Conservation (phyloP, 2,888 invertebrate genomes). For the Conus canariensis region DNA sequence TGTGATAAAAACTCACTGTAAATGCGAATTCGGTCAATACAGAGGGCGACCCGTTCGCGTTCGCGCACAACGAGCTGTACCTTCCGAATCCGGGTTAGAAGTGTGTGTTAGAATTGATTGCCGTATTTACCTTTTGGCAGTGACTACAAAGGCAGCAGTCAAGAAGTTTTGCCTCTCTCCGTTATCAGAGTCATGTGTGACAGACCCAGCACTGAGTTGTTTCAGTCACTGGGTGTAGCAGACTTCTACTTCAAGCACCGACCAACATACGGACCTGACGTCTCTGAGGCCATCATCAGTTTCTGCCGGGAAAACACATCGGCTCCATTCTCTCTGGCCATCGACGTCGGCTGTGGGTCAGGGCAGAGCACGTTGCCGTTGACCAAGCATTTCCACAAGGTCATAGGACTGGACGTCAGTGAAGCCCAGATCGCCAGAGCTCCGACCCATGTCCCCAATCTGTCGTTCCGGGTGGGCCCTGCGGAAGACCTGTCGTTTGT, state of each 20-base stretch:
- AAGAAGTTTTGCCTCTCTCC: neutral
- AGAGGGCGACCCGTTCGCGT: no score
- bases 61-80: no score
- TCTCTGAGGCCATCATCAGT: neutral
- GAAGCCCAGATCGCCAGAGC: conserved; percentile 78
- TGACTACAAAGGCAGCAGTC: no score
- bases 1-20: no score
- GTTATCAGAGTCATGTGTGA: neutral
- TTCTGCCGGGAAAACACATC: conserved; percentile 21
- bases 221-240: neutral
- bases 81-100: no score
- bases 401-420: conserved; percentile 80
- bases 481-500: conserved; percentile 77
- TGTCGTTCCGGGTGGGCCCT: conserved; percentile 69
- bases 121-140: no score
- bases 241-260: conserved; percentile 16
- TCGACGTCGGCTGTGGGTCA: conserved; percentile 76
- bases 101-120: no score
- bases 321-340: neutral
- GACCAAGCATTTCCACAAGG: conserved; percentile 78
- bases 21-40: no score
- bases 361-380: conserved; percentile 80
- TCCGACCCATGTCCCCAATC: conserved; percentile 59
- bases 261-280: conserved; percentile 18
- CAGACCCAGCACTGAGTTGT: neutral